Percentiles rank a stretch among this genome's conserved stretches.
phyloP scores from a whole-genome alignment of 2,797 vertebrate genomes.

The Anabacerthia variegaticeps region DNA sequence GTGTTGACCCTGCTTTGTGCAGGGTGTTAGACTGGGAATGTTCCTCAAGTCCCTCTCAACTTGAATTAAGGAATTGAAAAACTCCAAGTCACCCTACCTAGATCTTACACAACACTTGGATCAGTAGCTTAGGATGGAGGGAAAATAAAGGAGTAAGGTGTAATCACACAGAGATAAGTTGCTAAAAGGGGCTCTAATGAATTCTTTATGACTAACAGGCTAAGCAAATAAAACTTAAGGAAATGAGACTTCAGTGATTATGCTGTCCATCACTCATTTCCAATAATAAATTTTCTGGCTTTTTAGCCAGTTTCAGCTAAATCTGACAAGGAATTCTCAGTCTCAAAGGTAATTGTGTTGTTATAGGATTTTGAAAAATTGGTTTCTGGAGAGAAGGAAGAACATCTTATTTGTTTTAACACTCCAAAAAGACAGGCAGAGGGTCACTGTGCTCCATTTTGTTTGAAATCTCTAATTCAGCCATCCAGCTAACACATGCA shows the following conservation, averaged over 20 bases:
- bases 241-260: background rate
- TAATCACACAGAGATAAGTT: background rate
- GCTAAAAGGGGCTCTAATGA: background rate
- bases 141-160: background rate
- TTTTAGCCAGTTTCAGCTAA: background rate
- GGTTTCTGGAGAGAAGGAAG: background rate
- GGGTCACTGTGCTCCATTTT: background rate
- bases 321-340: background rate
- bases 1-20: background rate
- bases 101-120: background rate
- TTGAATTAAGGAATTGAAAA: background rate
- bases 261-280: background rate
- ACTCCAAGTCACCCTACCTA: background rate
- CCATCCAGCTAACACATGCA: background rate
- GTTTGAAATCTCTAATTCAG: background rate
- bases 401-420: background rate
- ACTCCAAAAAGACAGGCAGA: background rate
- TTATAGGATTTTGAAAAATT: background rate
- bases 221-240: background rate
- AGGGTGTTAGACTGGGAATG: background rate
- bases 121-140: background rate
- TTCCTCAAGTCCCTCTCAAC: background rate
- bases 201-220: background rate
- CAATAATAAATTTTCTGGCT: background rate
- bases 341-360: background rate